Evolutionary conservation across 2,113 vertebrate genomes (phyloP), one percentile per base, ranked within the genome.

Genomic region (Capreolus pygargus): DNA sequence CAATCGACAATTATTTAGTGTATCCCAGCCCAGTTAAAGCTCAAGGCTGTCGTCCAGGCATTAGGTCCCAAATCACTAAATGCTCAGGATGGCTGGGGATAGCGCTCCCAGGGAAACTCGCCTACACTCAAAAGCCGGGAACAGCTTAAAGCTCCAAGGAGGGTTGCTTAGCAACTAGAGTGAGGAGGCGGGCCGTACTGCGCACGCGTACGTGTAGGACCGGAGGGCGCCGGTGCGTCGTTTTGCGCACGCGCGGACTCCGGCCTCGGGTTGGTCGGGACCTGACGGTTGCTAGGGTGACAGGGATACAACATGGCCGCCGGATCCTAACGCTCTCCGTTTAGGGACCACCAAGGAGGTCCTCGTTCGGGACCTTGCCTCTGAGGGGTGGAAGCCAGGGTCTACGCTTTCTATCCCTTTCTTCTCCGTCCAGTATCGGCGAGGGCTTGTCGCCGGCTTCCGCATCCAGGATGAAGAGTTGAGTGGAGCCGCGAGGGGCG

Each of bases 221-320:
- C 1, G 1, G 14, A 39, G 4, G 1, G 3, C 1, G 83, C n/a
- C 0, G 36, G 47, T 33, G 4, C n/a, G 7, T 33, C 19, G 1
- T n/a, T 4, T 2, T 25, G 64, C 93, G 89, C 96, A 67, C 1
- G 60, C 67, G 97, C 84, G 2, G 67, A 43, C 16, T n/a, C 64
- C 16, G 0, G 17, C 11, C 23, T 0, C 1, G 6, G 43, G 50
- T 25, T 23, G 14, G 0, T 12, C 85, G 0, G 86, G 84, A 60
- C 97, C 95, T 14, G 98, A 12, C 95, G 98, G 99, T 99, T 99
- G 98, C 98, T 98, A 97, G 86, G 99, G 99, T 74, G 97, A 99
- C 98, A n/a, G 86, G 81, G 58, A 98, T 7, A 98, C 99, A 99
- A 98, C 98, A 98, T 98, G 99, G 98, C 98, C 97, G 78, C 23